A percentile compares a stretch with the other conserved stretches of the same genome.
Evolutionary conservation across 2,113 vertebrate genomes (phyloP).

Genomic region (Limanda limanda): DNA sequence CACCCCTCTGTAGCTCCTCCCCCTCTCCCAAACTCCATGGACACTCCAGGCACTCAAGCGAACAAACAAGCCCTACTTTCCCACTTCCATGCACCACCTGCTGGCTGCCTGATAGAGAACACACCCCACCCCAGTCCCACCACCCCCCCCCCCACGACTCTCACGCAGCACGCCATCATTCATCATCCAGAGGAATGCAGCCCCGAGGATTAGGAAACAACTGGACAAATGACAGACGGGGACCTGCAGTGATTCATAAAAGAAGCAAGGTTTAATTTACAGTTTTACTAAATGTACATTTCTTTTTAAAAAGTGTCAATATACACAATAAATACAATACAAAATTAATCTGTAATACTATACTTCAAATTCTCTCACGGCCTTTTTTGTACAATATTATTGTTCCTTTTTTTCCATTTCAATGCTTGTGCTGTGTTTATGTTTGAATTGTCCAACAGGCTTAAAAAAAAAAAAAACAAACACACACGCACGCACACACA

Average conservation of each 20-base stretch:
- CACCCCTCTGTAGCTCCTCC: constrained; percentile 22
- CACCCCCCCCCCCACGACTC: constrained; percentile 2
- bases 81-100: constrained; percentile 72
- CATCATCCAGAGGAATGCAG: constrained; percentile 35
- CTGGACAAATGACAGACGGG: constrained; percentile 20
- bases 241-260: constrained; percentile 83
- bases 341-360: constrained; percentile 99
- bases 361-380: constrained; percentile 89
- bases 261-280: constrained; percentile 98
- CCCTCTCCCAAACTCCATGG: constrained; percentile 36
- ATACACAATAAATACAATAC: constrained; percentile 99
- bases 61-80: constrained; percentile 23
- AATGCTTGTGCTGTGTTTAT: constrained; percentile 82
- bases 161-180: constrained; percentile 10
- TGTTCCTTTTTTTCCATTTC: constrained; percentile 80
- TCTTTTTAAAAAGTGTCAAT: constrained; percentile 96
- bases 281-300: constrained; percentile 98
- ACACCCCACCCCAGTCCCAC: constrained; percentile 13
- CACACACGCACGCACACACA: constrained; percentile 10
- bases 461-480: constrained; percentile 46
- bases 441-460: constrained; percentile 82
- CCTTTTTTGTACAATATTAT: constrained; percentile 85
- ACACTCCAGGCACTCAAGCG: background rate
- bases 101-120: constrained; percentile 55
- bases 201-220: background rate